Base-by-base conservation (phyloP, 2,888 invertebrate species). In the Anarsia innoxiella region DNA sequence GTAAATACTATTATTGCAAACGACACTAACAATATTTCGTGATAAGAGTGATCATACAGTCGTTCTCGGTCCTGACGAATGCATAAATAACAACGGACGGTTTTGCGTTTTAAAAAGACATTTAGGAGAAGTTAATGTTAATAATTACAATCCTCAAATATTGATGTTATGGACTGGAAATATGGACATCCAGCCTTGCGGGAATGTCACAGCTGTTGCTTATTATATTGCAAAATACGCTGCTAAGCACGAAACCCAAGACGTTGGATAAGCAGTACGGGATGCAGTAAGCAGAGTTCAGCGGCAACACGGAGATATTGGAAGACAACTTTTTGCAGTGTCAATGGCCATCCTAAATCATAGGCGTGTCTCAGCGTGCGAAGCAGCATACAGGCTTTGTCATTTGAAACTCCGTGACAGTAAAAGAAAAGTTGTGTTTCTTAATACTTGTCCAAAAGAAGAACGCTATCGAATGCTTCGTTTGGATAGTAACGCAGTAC, bases 61-160 rank as follows among this genome's bases (percentile, higher is more conserved):
- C n/a, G 52, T 48, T 15, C 37, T 53, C 39, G 52, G 40, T 2
- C 49, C 61, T 3, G 58, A 66, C 42, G 53, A 57, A 44, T 45
- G 49, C 19, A 31, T 63, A 9, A 1, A 2, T 4, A 65, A 63
- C 31, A 53, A 54, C 14, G 58, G 59, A 3, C 16, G 40, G 11
- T 30, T 44, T 31, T 41, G 38, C 11, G 9, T 41, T 13, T 25
- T 41, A 23, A 39, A 36, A 23, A 16, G 35, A 26, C 26, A 26
- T n/a, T n/a, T n/a, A 10, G 3, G 26, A 8, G n/a, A 26, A 10
- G 8, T 26, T 3, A n/a, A 26, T n/a, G 26, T 8, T 5, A 10
- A 26, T 8, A 26, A 26, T 10, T 26, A 26, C 11, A 26, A 26
- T 10, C 11, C 26, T n/a, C n/a, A n/a, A n/a, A 3, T 26, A 10